Evolutionary conservation across 2,888 invertebrate species (phyloP).

Genomic region (Ichneumoninae sp.): DNA sequence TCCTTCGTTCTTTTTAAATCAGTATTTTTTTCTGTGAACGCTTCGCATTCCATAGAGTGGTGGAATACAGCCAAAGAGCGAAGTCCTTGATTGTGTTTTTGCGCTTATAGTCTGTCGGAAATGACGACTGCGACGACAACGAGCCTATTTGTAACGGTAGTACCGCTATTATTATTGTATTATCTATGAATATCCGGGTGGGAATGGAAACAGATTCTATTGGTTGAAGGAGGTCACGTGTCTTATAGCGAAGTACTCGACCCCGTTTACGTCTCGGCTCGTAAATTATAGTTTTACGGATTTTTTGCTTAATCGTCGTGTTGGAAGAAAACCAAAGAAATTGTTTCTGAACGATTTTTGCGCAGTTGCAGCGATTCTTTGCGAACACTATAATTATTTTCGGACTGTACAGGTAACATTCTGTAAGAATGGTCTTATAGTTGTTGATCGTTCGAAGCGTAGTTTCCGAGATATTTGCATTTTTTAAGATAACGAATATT

Average conservation of each 20-base stretch:
- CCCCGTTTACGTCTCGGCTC: background rate
- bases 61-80: constrained; percentile 53
- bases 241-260: constrained; percentile 4
- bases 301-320: background rate
- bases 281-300: background rate
- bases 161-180: constrained; percentile 6
- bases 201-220: constrained; percentile 4
- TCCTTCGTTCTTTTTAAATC: constrained; percentile 81
- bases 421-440: background rate
- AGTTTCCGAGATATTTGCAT: background rate
- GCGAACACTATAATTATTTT: background rate
- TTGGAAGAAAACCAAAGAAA: background rate
- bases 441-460: background rate
- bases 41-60: constrained; percentile 11
- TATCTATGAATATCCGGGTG: constrained; percentile 19
- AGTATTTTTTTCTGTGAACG: constrained; percentile 70
- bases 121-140: background rate
- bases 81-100: constrained; percentile 77
- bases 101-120: constrained; percentile 23
- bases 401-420: background rate
- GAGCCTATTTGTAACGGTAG: constrained; percentile 1
- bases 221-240: background rate
- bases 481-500: background rate
- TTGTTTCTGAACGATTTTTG: background rate
- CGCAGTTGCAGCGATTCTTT: background rate